A percentile compares a stretch with the other conserved stretches of the same genome.
Evolutionary conservation across 2,797 vertebrate genomes (phyloP).

Genomic region (Falco berigora): DNA sequence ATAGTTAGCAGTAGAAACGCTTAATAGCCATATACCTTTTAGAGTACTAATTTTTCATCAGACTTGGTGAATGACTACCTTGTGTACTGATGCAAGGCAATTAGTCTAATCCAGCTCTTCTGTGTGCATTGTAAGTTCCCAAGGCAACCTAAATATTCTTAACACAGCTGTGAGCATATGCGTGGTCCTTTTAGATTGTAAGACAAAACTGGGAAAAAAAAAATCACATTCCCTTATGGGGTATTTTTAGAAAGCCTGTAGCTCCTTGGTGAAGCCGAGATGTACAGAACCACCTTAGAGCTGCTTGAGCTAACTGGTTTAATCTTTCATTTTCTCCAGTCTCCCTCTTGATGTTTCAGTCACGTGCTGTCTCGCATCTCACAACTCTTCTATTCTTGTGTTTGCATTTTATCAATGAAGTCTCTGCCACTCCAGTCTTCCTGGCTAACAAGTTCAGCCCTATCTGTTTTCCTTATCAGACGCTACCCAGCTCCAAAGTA

Average conservation of each 20-base stretch:
- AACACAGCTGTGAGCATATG: neutral
- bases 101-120: constrained; percentile 21
- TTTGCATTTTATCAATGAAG: neutral
- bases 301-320: neutral
- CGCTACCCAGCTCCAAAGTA: neutral
- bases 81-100: neutral
- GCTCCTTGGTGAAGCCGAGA: neutral
- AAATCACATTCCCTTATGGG: neutral
- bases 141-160: constrained; percentile 12
- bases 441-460: neutral
- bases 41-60: constrained; percentile 1
- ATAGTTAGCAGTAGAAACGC: neutral
- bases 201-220: neutral
- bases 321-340: neutral
- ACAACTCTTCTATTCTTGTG: neutral
- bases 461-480: neutral
- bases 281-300: neutral
- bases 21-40: neutral
- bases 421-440: neutral
- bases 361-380: neutral
- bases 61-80: neutral
- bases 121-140: neutral
- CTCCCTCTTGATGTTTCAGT: neutral
- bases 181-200: neutral
- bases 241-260: neutral